Evolutionary conservation across 2,888 invertebrate genomes (phyloP), one percentile per base, ranked within the genome.

Genomic region (Crepidodera aurea): DNA sequence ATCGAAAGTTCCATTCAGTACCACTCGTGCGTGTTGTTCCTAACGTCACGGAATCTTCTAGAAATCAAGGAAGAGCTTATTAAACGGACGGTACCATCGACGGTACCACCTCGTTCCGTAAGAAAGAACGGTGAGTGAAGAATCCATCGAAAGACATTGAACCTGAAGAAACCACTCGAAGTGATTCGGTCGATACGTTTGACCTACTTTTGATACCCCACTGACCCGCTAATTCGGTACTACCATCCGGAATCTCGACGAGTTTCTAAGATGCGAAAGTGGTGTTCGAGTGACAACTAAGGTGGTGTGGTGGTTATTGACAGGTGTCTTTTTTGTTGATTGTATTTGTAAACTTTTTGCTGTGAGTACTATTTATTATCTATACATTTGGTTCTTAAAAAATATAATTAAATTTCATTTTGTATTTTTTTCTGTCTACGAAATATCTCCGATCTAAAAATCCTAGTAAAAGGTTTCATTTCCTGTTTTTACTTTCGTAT

Each of bases 221-320:
- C 57, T 57, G 48, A 57, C 57, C 57, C 27, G 27, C 27, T 48
- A 25, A 27, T 13, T 44, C n/a, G 37, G 32, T 42, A 54, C 42
- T 27, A 57, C 48, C 57, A n/a, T 57, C 57, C 57, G 57, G 57
- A 50, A 48, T 57, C 57, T 57, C 48, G 37, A 34, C 19, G 37
- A 56, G 56, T 56, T 56, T 56, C 56, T 48, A 39, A 48, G 57
- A 57, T 37, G 57, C 37, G 57, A 57, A 57, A 57, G 57, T 50
- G 57, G 57, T 50, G 27, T 39, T 48, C 48, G 27, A 50, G 48
- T 48, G 57, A 39, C 46, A 22, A 46, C 16, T 25, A 22, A 6
- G 46, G 39, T 39, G 29, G 57, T 48, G 37, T 29, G 22, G 27
- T 37, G 25, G 48, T 48, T 19, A 7, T 27, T 48, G 48, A 40